phyloP scores from a whole-genome alignment of 1,140 invertebrate genomes.

The Cherax destructor region DNA sequence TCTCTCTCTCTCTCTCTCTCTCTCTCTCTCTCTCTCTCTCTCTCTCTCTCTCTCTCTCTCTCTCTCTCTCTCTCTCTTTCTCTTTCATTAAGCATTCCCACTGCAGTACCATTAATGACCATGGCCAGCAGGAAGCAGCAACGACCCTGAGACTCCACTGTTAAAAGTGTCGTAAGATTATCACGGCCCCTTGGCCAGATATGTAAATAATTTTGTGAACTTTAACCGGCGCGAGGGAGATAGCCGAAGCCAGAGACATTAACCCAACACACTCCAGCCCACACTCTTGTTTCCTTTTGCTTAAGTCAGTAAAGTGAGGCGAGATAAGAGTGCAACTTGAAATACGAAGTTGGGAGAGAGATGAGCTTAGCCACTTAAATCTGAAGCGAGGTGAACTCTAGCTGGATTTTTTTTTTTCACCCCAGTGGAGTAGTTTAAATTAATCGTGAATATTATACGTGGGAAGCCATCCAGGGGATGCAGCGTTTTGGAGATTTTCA shows the following conservation, averaged over 20 bases:
- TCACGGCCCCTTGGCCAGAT: background rate
- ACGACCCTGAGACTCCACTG: no score
- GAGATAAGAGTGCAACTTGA: background rate
- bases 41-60: no score
- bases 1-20: no score
- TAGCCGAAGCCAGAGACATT: background rate
- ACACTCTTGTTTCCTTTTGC: background rate
- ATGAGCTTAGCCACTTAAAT: background rate
- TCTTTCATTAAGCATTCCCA: background rate
- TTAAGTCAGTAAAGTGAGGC: background rate
- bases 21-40: background rate
- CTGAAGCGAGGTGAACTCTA: background rate
- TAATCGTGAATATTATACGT: no score
- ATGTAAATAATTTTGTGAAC: background rate
- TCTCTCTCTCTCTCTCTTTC: no score
- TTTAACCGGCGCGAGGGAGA: background rate
- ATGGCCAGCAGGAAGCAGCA: no score
- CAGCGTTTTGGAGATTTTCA: no score
- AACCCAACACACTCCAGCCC: background rate
- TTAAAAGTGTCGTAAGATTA: background rate
- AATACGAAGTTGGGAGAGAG: background rate
- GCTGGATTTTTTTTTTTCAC: no score
- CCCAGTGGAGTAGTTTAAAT: no score
- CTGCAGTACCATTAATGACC: background rate
- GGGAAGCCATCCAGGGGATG: no score